A percentile compares a stretch with the other conserved stretches of the same genome.
Evolutionary conservation across 2,888 invertebrate species (phyloP).

Genomic region (Liodrosophila aerea): DNA sequence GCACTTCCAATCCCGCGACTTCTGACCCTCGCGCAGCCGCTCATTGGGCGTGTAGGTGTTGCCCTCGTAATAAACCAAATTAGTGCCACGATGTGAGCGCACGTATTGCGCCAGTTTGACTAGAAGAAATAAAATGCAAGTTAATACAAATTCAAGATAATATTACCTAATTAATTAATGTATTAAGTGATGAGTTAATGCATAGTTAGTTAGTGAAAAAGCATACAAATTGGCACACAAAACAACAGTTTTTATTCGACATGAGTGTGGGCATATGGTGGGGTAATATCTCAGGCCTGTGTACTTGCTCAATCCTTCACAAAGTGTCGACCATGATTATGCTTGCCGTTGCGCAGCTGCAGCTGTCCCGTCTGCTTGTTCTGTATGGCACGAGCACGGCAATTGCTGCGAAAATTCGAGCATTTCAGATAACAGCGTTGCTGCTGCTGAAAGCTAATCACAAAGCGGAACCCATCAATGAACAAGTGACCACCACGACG

Average conservation of each 20-base stretch:
- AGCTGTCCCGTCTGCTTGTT: constrained; percentile 72
- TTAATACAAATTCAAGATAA: no score
- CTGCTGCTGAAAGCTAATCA: constrained; percentile 79
- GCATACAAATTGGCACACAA: constrained; percentile 36
- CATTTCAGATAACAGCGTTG: constrained; percentile 80
- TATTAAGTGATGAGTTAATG: constrained; percentile 20
- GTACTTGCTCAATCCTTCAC: constrained; percentile 42
- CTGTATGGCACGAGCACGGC: constrained; percentile 79
- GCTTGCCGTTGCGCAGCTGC: constrained; percentile 69
- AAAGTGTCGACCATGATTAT: constrained; percentile 72
- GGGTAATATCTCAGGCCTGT: constrained; percentile 6
- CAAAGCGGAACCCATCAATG: constrained; percentile 78
- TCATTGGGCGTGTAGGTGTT: constrained; percentile 82
- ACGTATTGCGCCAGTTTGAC: constrained; percentile 54
- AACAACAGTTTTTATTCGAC: constrained; percentile 41
- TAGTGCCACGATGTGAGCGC: constrained; percentile 75
- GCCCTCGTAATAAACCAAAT: constrained; percentile 73
- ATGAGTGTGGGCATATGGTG: constrained; percentile 5
- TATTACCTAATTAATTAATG: no score
- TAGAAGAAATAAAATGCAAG: constrained; percentile 15
- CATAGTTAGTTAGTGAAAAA: constrained; percentile 55
- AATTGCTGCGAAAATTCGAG: constrained; percentile 79
- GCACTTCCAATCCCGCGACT: constrained; percentile 81
- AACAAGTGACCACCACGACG: constrained; percentile 46
- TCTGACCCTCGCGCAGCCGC: constrained; percentile 75